phyloP scores from a whole-genome alignment of 64 coral and sea anemone genomes.

The Acropora yongei region DNA sequence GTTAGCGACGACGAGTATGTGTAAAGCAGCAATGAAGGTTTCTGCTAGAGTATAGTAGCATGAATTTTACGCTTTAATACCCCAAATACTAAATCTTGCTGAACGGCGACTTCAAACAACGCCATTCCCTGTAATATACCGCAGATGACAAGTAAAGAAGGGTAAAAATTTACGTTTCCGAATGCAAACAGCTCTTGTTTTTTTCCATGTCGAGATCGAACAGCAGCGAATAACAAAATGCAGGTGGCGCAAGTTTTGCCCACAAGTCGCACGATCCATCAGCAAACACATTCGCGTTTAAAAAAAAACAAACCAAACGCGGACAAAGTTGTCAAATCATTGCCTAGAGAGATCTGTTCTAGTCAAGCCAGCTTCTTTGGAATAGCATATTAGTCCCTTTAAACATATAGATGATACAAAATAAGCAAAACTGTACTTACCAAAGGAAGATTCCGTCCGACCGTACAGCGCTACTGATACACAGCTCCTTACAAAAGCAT shows the following conservation, averaged over 20 bases:
- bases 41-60: neutral
- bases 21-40: neutral
- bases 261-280: slow-evolving; percentile 25
- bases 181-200: neutral
- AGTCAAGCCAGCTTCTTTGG: neutral
- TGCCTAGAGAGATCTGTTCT: neutral
- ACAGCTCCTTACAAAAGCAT: slow-evolving; percentile 6
- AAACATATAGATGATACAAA: neutral
- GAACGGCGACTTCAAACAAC: slow-evolving; percentile 3
- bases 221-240: neutral
- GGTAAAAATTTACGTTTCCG: neutral
- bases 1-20: neutral
- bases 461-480: neutral
- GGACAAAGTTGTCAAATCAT: slow-evolving; percentile 4
- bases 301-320: neutral
- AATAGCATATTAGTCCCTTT: neutral
- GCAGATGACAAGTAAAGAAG: neutral
- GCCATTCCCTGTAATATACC: neutral
- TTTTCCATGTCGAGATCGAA: neutral
- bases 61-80: neutral
- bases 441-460: slow-evolving; percentile 6
- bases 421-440: slow-evolving; percentile 20
- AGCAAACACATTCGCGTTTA: slow-evolving; percentile 27
- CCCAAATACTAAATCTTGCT: neutral
- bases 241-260: slow-evolving; percentile 31